Conservation (phyloP, 2,888 invertebrate species). For the Gasteruption jaculator region DNA sequence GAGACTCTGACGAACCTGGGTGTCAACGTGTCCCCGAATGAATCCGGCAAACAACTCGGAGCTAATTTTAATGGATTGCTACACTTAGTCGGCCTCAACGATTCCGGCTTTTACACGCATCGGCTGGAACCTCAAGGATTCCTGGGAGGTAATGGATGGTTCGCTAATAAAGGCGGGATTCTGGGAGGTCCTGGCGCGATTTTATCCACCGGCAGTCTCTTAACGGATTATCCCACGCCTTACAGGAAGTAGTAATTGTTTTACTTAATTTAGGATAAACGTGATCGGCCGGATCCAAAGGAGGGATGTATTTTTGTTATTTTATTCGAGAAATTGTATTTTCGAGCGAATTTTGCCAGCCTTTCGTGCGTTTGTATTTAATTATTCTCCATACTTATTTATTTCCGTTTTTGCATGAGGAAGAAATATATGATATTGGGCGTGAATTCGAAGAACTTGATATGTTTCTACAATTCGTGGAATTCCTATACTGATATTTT, state of each 20-base stretch:
- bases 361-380: too few species aligned
- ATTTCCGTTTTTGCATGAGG: too few species aligned
- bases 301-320: too few species aligned
- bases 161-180: slow-evolving; percentile 42
- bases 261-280: slow-evolving; percentile 8
- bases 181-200: slow-evolving; percentile 42
- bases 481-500: too few species aligned
- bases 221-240: slow-evolving; percentile 41
- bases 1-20: slow-evolving; percentile 27
- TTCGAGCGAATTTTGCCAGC: too few species aligned
- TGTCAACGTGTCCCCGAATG: slow-evolving; percentile 12
- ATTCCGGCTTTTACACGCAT: slow-evolving; percentile 36
- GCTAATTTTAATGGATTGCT: slow-evolving; percentile 23
- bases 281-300: slow-evolving; percentile 10
- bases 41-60: slow-evolving; percentile 28
- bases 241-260: slow-evolving; percentile 31
- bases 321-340: too few species aligned
- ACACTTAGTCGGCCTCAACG: slow-evolving; percentile 29
- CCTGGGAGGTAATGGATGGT: slow-evolving; percentile 42
- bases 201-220: slow-evolving; percentile 38
- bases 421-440: too few species aligned
- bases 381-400: too few species aligned
- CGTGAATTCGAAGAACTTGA: too few species aligned
- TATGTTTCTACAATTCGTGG: too few species aligned
- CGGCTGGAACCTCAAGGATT: slow-evolving; percentile 38